phyloP scores from a whole-genome alignment of 2,888 invertebrate genomes.

The Osedax fenrisi region DNA sequence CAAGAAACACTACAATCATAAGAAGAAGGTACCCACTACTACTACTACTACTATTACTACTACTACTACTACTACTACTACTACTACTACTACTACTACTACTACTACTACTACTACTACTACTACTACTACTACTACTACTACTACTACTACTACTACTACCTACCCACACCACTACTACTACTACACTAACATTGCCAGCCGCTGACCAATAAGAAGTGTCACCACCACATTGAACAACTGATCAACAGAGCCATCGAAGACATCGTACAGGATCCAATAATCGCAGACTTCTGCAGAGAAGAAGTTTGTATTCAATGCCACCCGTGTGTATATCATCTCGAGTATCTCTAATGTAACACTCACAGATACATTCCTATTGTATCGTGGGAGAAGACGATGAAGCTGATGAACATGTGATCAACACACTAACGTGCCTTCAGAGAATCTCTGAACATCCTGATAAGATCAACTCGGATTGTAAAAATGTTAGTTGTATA shows the following conservation, averaged over 20 bases:
- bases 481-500: not conserved
- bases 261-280: conserved; percentile 60
- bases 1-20: conserved; percentile 74
- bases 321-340: too few species aligned
- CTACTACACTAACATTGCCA: conserved; percentile 56
- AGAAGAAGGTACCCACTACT: too few species aligned
- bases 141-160: conserved; percentile 67
- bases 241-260: not conserved
- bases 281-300: conserved; percentile 68
- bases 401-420: not conserved
- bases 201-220: conserved; percentile 33
- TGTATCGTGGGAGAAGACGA: not conserved
- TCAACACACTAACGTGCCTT: not conserved
- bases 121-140: conserved; percentile 56
- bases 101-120: too few species aligned
- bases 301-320: conserved; percentile 55
- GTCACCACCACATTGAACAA: conserved; percentile 30
- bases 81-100: too few species aligned
- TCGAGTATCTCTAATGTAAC: too few species aligned
- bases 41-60: too few species aligned
- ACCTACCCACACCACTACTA: too few species aligned
- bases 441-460: not conserved
- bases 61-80: too few species aligned
- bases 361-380: not conserved
- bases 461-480: not conserved